Conservation (phyloP, 2,888 invertebrate genomes). For the Scelioninae gen. 1 region DNA sequence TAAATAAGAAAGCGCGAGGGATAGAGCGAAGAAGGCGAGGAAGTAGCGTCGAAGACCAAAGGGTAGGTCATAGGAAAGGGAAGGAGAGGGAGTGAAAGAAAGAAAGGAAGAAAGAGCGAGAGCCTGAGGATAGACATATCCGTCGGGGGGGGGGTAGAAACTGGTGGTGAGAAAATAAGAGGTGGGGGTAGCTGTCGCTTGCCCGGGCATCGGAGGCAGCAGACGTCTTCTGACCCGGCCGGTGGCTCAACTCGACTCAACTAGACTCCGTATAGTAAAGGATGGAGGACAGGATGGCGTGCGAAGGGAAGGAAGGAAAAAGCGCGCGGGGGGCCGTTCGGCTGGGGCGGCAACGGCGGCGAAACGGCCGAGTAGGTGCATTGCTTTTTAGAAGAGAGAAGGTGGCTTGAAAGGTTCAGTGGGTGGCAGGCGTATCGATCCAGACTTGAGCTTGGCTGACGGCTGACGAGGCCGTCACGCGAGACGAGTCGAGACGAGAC, state of each 20-base stretch:
- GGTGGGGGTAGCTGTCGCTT: slow-evolving; percentile 83
- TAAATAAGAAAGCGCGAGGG: slow-evolving; percentile 49
- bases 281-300: slow-evolving; percentile 74
- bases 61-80: slow-evolving; percentile 44
- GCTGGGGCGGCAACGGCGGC: slow-evolving; percentile 70
- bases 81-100: slow-evolving; percentile 36
- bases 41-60: slow-evolving; percentile 22
- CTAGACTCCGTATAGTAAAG: slow-evolving; percentile 74
- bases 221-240: slow-evolving; percentile 85
- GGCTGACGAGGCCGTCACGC: slow-evolving; percentile 85
- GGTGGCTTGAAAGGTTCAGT: slow-evolving; percentile 70
- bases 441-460: slow-evolving; percentile 83
- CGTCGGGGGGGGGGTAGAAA: slow-evolving; percentile 46
- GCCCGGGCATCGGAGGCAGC: slow-evolving; percentile 84
- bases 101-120: no score
- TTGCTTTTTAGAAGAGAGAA: slow-evolving; percentile 81
- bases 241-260: slow-evolving; percentile 84
- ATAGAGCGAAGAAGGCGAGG: slow-evolving; percentile 8
- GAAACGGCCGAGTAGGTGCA: slow-evolving; percentile 79
- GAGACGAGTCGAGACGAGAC: slow-evolving; percentile 83
- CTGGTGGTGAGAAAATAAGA: slow-evolving; percentile 74
- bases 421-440: slow-evolving; percentile 84
- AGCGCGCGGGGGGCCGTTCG: slow-evolving; percentile 64
- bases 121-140: no score
- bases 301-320: slow-evolving; percentile 73